Conservation (phyloP, 2,113 vertebrate species). For the Salminus brasiliensis region DNA sequence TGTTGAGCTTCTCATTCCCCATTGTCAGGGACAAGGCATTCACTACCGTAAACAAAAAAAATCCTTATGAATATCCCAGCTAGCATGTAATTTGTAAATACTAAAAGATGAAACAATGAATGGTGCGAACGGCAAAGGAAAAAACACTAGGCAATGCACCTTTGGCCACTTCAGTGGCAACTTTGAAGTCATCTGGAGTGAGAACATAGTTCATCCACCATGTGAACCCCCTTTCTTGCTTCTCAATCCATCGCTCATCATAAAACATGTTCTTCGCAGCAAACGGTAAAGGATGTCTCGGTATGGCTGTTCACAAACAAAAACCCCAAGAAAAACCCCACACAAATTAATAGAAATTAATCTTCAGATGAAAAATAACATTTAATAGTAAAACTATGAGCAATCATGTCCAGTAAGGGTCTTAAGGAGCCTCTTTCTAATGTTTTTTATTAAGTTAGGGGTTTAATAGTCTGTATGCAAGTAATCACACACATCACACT, state of each 20-base stretch:
- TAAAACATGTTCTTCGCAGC: constrained; percentile 97
- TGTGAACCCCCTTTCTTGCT: constrained; percentile 90
- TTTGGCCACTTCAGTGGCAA: constrained; percentile 83
- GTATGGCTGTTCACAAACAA: constrained; percentile 77
- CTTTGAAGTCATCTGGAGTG: constrained; percentile 92
- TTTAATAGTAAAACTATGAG: background rate
- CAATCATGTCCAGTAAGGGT: too few relatives aligned
- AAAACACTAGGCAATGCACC: constrained; percentile 66
- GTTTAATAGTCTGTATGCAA: too few relatives aligned
- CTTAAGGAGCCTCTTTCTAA: too few relatives aligned
- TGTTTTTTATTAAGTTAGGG: too few relatives aligned
- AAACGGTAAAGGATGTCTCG: constrained; percentile 93
- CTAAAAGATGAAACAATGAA: background rate
- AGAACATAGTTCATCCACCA: constrained; percentile 98
- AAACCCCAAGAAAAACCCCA: too few relatives aligned
- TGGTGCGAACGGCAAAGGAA: background rate
- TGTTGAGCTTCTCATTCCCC: constrained; percentile 80
- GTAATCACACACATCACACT: too few relatives aligned
- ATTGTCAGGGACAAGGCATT: constrained; percentile 82
- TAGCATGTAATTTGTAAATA: too few relatives aligned
- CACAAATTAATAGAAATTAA: background rate
- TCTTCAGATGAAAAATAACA: background rate
- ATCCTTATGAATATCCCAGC: background rate
- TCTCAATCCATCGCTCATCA: constrained; percentile 95
- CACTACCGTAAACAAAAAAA: constrained; percentile 68